Conservation (phyloP, 2,888 invertebrate species). For the Ormia ochracea region DNA sequence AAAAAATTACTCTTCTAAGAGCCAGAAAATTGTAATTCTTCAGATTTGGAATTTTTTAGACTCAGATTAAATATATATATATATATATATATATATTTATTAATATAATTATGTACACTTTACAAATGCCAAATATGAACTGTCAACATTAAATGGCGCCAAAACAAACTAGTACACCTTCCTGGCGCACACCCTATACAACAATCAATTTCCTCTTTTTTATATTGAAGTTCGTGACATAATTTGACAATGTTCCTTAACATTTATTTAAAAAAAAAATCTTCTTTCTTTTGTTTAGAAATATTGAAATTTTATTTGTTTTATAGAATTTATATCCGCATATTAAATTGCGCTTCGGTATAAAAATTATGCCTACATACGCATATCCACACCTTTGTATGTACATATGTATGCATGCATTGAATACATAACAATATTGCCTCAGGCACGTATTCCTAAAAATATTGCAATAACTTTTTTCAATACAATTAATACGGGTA, state of each 20-base stretch:
- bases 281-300: not conserved
- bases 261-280: not conserved
- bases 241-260: constrained; percentile 6
- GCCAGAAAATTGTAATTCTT: too few relatives aligned
- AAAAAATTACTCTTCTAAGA: too few relatives aligned
- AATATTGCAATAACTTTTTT: constrained; percentile 2
- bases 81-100: too few relatives aligned
- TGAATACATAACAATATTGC: not conserved
- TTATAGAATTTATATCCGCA: constrained; percentile 18
- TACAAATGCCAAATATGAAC: too few relatives aligned
- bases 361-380: too few relatives aligned
- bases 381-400: not conserved
- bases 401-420: not conserved
- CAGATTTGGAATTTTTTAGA: too few relatives aligned
- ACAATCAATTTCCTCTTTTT: not conserved
- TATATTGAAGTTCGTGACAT: constrained; percentile 2
- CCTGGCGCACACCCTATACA: too few relatives aligned
- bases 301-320: not conserved
- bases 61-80: too few relatives aligned
- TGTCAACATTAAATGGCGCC: too few relatives aligned
- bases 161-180: too few relatives aligned
- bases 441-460: constrained; percentile 17
- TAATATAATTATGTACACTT: too few relatives aligned
- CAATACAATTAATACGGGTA: not conserved
- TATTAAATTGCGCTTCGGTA: not conserved